These are phyloP conservation scores for Standfussiana lucernea DNA, from an alignment of 2,888 invertebrate genomes.

Conservation along the genomic window DNA sequence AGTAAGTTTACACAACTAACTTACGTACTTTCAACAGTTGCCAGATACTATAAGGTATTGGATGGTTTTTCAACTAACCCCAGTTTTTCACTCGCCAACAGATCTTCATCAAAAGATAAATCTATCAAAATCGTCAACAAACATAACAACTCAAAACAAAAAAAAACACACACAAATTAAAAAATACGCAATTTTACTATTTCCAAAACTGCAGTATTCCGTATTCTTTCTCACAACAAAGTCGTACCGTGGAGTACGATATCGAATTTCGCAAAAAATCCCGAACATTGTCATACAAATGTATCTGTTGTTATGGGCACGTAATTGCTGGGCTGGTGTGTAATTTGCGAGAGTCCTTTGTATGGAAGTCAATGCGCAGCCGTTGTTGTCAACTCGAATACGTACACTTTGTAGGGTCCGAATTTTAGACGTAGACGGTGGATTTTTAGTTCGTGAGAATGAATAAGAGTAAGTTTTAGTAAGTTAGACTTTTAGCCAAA, in stretches of 20 bases:
- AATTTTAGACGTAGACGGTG: slow-evolving; percentile 39
- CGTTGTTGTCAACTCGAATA: slow-evolving; percentile 76
- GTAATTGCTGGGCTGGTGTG: slow-evolving; percentile 87
- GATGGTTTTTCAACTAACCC: neutral
- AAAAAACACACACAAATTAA: neutral
- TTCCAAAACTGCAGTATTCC: slow-evolving; percentile 50
- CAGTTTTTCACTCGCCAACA: neutral
- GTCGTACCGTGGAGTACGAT: slow-evolving; percentile 66
- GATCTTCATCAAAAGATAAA: slow-evolving; percentile 2
- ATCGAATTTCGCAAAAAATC: slow-evolving; percentile 87
- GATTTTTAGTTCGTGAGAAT: slow-evolving; percentile 56
- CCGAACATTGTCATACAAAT: slow-evolving; percentile 89
- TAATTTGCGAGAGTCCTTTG: slow-evolving; percentile 87
- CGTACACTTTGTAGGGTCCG: slow-evolving; percentile 70
- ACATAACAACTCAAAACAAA: slow-evolving; percentile 28
- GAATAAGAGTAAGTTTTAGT: slow-evolving; percentile 3
- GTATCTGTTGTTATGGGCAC: slow-evolving; percentile 86
- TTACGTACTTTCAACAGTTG: neutral
- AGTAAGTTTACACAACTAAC: neutral
- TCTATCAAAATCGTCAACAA: neutral
- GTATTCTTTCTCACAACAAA: slow-evolving; percentile 65
- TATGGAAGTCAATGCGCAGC: slow-evolving; percentile 77
- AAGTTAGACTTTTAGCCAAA: neutral
- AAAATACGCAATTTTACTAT: slow-evolving; percentile 23
- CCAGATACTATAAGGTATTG: neutral